These are phyloP conservation scores for Enteromius radiatus DNA, from an alignment of 2,797 vertebrate species.

Conservation along the genomic window DNA sequence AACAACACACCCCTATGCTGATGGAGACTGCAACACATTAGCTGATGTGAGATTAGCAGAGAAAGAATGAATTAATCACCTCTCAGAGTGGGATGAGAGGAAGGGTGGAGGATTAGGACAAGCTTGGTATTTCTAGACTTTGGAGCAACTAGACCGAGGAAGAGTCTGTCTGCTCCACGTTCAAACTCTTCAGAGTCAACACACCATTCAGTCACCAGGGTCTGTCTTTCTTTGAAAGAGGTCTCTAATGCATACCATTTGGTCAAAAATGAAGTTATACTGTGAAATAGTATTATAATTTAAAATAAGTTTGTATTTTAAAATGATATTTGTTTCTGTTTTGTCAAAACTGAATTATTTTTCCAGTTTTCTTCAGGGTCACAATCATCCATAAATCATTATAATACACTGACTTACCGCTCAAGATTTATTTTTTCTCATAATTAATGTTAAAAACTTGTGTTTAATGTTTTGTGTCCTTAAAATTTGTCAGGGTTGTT, in stretches of 20 bases:
- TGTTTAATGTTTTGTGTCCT: background rate
- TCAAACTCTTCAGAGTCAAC: background rate
- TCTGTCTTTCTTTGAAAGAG: no score
- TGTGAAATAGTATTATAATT: background rate
- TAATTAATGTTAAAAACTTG: background rate
- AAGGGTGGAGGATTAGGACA: constrained; percentile 41
- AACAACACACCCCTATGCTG: constrained; percentile 69
- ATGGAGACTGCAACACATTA: constrained; percentile 67
- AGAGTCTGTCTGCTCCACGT: background rate
- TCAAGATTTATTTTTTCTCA: background rate
- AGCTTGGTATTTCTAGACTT: constrained; percentile 34
- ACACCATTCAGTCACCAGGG: background rate
- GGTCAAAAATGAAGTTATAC: background rate
- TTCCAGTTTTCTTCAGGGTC: background rate
- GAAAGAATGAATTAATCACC: constrained; percentile 66
- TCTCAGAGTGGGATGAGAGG: constrained; percentile 52
- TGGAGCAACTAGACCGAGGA: constrained; percentile 1
- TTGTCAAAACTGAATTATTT: background rate
- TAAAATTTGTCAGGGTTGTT: background rate
- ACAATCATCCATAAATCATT: background rate
- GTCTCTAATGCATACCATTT: background rate
- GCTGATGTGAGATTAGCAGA: constrained; percentile 70
- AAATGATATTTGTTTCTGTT: background rate
- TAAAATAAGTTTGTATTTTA: background rate
- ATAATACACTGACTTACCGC: background rate